Evolutionary conservation across 2,888 invertebrate genomes (phyloP).

Genomic region (Acrobasis suavella): DNA sequence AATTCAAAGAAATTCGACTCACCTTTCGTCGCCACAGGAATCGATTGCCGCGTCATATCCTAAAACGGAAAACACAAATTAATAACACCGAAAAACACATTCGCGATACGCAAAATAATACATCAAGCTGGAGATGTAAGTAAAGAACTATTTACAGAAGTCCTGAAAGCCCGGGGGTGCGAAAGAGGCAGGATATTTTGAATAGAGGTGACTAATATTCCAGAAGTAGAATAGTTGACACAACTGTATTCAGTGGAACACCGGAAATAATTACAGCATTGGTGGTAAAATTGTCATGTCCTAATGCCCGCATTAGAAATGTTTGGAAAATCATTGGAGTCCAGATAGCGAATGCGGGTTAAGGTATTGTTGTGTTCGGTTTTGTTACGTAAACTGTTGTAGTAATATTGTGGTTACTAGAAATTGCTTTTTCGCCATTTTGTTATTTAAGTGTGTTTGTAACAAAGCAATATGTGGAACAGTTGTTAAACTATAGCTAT

Average conservation of each 20-base stretch:
- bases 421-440: constrained; percentile 4
- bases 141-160: constrained; percentile 30
- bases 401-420: constrained; percentile 4
- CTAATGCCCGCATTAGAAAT: constrained; percentile 32
- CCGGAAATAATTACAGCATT: constrained; percentile 24
- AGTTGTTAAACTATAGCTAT: too few species aligned
- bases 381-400: constrained; percentile 26
- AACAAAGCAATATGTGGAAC: not conserved
- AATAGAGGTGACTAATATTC: constrained; percentile 25
- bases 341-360: constrained; percentile 31
- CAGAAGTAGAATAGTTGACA: constrained; percentile 23
- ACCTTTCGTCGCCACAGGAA: constrained; percentile 80
- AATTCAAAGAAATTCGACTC: constrained; percentile 42
- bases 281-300: constrained; percentile 16
- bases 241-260: constrained; percentile 24
- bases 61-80: constrained; percentile 65
- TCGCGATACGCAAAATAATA: constrained; percentile 36
- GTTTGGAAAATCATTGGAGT: constrained; percentile 31
- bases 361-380: constrained; percentile 24
- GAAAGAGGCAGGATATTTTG: constrained; percentile 6
- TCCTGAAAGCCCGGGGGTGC: constrained; percentile 20
- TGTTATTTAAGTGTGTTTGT: not conserved
- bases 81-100: constrained; percentile 32
- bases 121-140: constrained; percentile 36
- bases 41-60: constrained; percentile 82